Percentiles rank a stretch among this genome's conserved stretches.
Conservation (phyloP, 2,113 vertebrate genomes). For the Copsychus sechellarum region DNA sequence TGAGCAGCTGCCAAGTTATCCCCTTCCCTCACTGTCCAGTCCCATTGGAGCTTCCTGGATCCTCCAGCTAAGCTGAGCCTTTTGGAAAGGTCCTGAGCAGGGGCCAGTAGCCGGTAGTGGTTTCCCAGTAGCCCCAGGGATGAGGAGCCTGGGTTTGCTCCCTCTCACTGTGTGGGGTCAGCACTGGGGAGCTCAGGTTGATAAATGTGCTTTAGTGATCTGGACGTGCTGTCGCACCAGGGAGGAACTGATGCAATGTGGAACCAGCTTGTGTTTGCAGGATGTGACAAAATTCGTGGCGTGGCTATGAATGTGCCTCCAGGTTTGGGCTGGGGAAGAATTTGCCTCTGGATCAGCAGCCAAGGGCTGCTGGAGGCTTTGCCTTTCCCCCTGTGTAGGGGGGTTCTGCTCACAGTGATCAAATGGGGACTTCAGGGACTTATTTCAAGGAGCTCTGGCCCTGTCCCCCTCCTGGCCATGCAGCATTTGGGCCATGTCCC, state of each 20-base stretch:
- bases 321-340: not conserved
- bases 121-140: not conserved
- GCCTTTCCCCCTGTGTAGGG: not conserved
- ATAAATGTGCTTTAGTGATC: fast-evolving
- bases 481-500: not conserved
- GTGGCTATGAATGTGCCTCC: not conserved
- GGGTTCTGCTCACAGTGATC: not conserved
- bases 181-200: fast-evolving
- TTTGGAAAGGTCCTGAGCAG: not conserved
- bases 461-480: not conserved
- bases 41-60: not conserved
- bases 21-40: not conserved
- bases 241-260: fast-evolving
- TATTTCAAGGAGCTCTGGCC: not conserved
- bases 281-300: not conserved
- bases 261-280: fast-evolving
- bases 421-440: fast-evolving
- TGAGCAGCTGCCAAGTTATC: conserved; percentile 38
- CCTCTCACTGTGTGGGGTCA: not conserved
- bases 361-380: not conserved
- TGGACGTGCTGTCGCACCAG: fast-evolving
- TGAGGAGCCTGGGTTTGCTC: not conserved
- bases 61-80: not conserved
- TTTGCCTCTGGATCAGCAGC: not conserved
- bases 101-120: not conserved